Evolutionary conservation across 2,888 invertebrate genomes (phyloP).

Genomic region (Sylvicola fuscatus): DNA sequence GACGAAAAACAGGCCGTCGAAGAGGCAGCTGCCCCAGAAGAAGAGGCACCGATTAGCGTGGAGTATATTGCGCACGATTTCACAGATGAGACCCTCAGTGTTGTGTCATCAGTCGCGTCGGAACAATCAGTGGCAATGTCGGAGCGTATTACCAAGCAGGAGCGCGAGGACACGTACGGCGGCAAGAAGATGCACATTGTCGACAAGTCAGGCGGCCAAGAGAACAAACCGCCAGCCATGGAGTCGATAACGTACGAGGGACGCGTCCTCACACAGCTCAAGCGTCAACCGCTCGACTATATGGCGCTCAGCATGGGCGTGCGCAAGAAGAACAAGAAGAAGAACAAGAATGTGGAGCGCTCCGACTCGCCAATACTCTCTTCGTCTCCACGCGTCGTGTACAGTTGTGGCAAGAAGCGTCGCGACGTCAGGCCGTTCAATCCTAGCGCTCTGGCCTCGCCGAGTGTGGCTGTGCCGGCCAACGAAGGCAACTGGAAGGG

Average conservation of each 20-base stretch:
- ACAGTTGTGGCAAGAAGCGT: constrained; percentile 31
- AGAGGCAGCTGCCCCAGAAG: constrained; percentile 27
- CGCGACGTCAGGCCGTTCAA: constrained; percentile 36
- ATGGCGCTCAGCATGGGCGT: constrained; percentile 42
- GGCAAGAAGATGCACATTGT: constrained; percentile 14
- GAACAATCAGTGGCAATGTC: constrained; percentile 48
- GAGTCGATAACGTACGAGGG: constrained; percentile 20
- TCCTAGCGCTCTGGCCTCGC: constrained; percentile 10
- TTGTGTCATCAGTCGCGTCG: constrained; percentile 54
- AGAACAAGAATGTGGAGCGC: constrained; percentile 36
- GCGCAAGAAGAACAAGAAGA: constrained; percentile 49
- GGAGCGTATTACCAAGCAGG: constrained; percentile 37
- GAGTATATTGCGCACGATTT: constrained; percentile 12
- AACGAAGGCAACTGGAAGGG: constrained; percentile 39
- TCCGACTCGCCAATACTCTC: constrained; percentile 49
- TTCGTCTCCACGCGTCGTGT: constrained; percentile 41
- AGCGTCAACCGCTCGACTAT: constrained; percentile 55
- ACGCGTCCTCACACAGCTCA: constrained; percentile 38
- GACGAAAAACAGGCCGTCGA: constrained; percentile 33
- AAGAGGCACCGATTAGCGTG: constrained; percentile 15
- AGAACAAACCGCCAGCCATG: constrained; percentile 17
- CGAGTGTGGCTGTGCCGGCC: constrained; percentile 6
- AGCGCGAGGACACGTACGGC: constrained; percentile 25
- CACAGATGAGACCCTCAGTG: constrained; percentile 46
- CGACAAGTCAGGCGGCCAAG: constrained; percentile 17